Conservation (phyloP, 2,888 invertebrate species). For the Troglohyphantes excavatus region DNA sequence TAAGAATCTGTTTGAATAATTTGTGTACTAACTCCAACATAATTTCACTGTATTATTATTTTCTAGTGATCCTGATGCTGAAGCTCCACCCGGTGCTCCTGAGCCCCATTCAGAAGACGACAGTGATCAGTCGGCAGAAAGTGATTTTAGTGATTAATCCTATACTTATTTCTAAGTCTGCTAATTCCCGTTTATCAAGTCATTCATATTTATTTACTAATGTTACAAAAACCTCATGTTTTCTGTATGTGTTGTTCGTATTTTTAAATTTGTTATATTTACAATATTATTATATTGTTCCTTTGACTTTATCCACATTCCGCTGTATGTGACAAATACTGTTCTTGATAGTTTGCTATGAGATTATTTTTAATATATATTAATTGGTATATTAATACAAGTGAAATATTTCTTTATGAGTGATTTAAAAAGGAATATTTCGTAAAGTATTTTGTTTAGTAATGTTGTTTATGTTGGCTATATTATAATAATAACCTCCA, state of each 20-base stretch:
- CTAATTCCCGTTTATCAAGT: neutral
- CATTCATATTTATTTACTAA: neutral
- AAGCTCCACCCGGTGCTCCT: slow-evolving; percentile 81
- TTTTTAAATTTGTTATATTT: neutral
- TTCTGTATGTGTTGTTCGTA: neutral
- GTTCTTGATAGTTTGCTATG: neutral
- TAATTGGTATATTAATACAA: no score
- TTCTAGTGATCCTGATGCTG: slow-evolving; percentile 75
- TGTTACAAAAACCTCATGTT: neutral
- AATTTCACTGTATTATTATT: neutral
- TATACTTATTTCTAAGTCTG: neutral
- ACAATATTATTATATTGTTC: neutral
- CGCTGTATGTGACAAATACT: neutral
- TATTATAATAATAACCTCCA: no score
- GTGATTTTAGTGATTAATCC: slow-evolving; percentile 77
- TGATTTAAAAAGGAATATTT: no score
- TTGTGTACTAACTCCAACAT: neutral
- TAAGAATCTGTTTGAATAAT: neutral
- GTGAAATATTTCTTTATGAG: no score
- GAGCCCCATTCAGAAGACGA: slow-evolving; percentile 79
- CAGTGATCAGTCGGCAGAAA: slow-evolving; percentile 62
- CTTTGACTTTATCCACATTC: slow-evolving; percentile 1
- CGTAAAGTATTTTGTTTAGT: no score
- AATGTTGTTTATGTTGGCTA: no score
- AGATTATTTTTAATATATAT: neutral